Evolutionary conservation across 2,888 invertebrate species (phyloP).

Genomic region (Acleris literana): DNA sequence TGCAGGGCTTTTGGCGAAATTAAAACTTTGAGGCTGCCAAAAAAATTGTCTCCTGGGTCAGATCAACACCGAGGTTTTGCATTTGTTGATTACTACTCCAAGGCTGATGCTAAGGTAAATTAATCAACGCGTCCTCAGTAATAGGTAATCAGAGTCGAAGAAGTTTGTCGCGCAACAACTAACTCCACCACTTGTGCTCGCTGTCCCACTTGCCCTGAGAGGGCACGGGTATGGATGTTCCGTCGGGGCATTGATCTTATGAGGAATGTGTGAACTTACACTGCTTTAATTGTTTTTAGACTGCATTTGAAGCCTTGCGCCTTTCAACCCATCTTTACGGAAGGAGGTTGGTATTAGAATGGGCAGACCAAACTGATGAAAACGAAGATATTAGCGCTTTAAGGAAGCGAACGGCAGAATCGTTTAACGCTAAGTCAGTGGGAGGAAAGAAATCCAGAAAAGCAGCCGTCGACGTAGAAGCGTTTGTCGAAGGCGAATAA

Average conservation of each 20-base stretch:
- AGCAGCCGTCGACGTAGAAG: conserved; percentile 72
- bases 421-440: conserved; percentile 66
- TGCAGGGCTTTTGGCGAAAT: conserved; percentile 95
- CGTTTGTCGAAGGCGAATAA: conserved; percentile 67
- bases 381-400: conserved; percentile 90
- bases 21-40: conserved; percentile 94
- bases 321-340: conserved; percentile 99
- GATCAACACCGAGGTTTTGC: conserved; percentile 97
- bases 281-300: conserved; percentile 75
- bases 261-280: background rate
- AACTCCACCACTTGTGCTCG: background rate
- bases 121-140: background rate
- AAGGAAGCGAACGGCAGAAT: conserved; percentile 92
- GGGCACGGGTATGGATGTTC: too few species aligned
- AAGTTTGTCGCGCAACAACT: background rate
- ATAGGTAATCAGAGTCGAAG: background rate
- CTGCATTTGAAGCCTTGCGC: conserved; percentile 95
- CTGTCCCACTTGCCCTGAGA: too few species aligned
- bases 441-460: conserved; percentile 79
- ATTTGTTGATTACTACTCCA: conserved; percentile 95
- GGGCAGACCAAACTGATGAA: conserved; percentile 90
- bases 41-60: conserved; percentile 90
- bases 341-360: conserved; percentile 96
- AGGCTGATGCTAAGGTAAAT: conserved; percentile 94
- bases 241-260: background rate